Base-by-base conservation (phyloP, 2,797 vertebrate genomes). In the Eulemur rubriventer region DNA sequence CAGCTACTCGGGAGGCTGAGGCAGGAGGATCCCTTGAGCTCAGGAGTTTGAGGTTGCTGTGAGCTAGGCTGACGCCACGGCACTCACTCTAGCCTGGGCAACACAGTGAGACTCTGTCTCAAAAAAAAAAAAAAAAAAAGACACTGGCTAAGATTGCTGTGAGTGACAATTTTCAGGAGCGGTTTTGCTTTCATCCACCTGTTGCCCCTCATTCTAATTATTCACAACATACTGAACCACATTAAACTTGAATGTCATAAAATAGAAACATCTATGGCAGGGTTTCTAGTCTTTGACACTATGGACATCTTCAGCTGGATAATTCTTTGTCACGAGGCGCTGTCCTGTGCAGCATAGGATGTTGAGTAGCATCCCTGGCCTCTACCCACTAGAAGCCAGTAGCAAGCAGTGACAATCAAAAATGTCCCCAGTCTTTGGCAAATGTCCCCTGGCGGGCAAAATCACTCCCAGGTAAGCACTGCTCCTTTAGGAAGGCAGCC, bases 211-310 rank as follows among this genome's bases (percentile, higher is more conserved):
- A 59, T 78, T 73, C 50, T 79, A 57, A 35, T 26, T 84, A 33
- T 52, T 85, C 78, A 88, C 72, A 84, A 18, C 55, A 22, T 43
- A 24, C 8, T 20, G 88, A 76, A 41, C 24, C 28, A 16, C 67
- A 7, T 67, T 72, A 80, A 85, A 85, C 12, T 2, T 72, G 55
- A 94, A 89, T 70, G 59, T 76, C 65, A 72, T 7, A 13, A 70
- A 94, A 78, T n/a, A 81, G 63, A 84, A 94, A 65, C 72, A 55
- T 63, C n/a, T 17, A 2, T 2, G 12, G 46, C 16, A 48, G 33
- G 16, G 20, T 18, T 81, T 90, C 46, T 30, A 65, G 13, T 13
- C 7, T 41, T 63, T 11, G 33, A 33, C 14, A 20, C 41, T 52
- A 4, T 1, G 9, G 65, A 69, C 14, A 28, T 61, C 33, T 92